A percentile compares a stretch with the other conserved stretches of the same genome.
Conservation (phyloP, 1,140 invertebrate species). For the Nylanderia fulva region DNA sequence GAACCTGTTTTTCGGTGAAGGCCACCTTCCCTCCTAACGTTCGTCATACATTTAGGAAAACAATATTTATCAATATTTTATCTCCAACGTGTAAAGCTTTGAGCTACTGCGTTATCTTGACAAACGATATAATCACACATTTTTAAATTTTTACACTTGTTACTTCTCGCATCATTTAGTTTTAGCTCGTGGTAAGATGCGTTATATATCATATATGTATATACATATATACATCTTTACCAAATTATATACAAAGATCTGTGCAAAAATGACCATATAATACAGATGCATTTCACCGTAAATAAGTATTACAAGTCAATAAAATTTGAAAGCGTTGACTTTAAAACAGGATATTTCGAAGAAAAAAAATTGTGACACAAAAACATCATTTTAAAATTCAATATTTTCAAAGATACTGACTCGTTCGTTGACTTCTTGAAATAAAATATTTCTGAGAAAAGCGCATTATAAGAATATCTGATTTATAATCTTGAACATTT, state of each 20-base stretch:
- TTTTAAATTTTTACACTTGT: slow-evolving; percentile 6
- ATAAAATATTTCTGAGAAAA: too few species aligned
- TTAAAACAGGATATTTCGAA: neutral
- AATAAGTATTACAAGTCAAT: neutral
- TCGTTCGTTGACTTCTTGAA: neutral
- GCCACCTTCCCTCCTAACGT: neutral
- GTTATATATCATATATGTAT: neutral
- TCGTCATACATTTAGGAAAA: slow-evolving; percentile 11
- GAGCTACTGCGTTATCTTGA: neutral
- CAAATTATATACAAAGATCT: neutral
- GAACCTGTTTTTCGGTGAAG: slow-evolving; percentile 53
- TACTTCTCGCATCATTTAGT: neutral
- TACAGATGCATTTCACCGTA: too few species aligned
- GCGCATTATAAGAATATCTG: too few species aligned
- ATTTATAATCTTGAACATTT: neutral
- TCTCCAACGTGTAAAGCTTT: neutral
- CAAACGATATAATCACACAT: neutral
- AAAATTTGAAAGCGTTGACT: neutral
- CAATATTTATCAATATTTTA: slow-evolving; percentile 45
- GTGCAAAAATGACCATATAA: neutral
- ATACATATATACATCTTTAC: neutral
- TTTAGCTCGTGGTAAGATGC: neutral
- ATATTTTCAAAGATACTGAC: neutral
- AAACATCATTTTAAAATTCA: neutral
- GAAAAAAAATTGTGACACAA: neutral